A percentile compares a stretch with the other conserved stretches of the same genome.
Evolutionary conservation across 2,113 vertebrate genomes (phyloP).

Genomic region (Argyrosomus japonicus): DNA sequence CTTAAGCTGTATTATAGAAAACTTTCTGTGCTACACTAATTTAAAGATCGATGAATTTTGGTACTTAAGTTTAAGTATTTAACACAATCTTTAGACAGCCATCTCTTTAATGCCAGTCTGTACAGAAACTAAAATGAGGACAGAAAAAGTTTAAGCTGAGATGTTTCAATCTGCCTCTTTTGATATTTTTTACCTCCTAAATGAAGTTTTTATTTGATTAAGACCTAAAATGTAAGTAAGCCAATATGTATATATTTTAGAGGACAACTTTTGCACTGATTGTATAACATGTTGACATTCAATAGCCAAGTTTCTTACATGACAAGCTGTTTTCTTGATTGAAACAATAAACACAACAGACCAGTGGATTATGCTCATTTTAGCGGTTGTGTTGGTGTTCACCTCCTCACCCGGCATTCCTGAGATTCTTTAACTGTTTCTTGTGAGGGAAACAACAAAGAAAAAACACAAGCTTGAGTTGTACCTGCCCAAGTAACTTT

Average conservation of each 20-base stretch:
- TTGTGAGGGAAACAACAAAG: slow-evolving; percentile 21
- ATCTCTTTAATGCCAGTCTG: slow-evolving; percentile 14
- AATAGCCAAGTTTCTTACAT: slow-evolving; percentile 24
- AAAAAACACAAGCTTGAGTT: slow-evolving; percentile 30
- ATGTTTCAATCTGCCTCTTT: slow-evolving; percentile 13
- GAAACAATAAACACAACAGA: slow-evolving; percentile 64
- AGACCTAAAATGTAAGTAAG: no score
- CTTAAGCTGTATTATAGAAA: background rate
- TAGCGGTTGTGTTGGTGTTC: slow-evolving; percentile 30
- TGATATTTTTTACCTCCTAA: slow-evolving; percentile 59
- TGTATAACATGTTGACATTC: slow-evolving; percentile 8
- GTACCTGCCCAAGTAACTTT: slow-evolving; percentile 5
- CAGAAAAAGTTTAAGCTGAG: background rate
- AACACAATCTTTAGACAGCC: background rate
- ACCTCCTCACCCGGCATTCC: slow-evolving; percentile 27
- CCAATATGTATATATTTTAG: slow-evolving; percentile 1
- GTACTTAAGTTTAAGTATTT: slow-evolving; percentile 12
- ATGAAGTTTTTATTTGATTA: background rate
- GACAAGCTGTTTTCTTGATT: slow-evolving; percentile 36
- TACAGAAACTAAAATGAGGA: slow-evolving; percentile 6
- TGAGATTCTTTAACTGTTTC: slow-evolving; percentile 41
- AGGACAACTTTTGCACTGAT: slow-evolving; percentile 25
- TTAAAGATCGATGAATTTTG: slow-evolving; percentile 27
- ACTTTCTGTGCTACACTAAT: slow-evolving; percentile 35
- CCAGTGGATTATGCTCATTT: slow-evolving; percentile 34